A percentile compares a stretch with the other conserved stretches of the same genome.
Evolutionary conservation across 2,797 vertebrate genomes (phyloP).

Genomic region (Tapera naevia): DNA sequence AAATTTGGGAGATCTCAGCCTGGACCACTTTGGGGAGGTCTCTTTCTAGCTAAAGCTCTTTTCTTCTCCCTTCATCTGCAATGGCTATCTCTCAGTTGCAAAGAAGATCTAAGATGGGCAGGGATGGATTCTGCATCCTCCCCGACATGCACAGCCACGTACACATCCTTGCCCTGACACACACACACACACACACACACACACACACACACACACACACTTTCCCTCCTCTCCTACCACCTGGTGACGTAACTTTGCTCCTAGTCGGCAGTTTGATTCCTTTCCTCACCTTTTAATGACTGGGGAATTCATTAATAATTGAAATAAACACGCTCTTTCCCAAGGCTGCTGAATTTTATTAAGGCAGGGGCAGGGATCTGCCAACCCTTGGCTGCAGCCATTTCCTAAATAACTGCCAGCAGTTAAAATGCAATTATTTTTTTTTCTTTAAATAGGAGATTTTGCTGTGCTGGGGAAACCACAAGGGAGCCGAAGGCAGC

Average conservation of each 20-base stretch:
- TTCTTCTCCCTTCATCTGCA: neutral
- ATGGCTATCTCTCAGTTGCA: accelerated
- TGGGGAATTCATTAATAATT: conserved; percentile 73
- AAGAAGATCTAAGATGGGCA: neutral
- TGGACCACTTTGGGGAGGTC: neutral
- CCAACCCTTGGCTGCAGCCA: conserved; percentile 63
- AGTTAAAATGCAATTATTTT: conserved; percentile 61
- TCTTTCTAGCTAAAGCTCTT: neutral
- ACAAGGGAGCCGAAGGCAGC: neutral
- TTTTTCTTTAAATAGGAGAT: neutral
- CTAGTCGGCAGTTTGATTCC: conserved; percentile 26
- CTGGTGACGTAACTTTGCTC: conserved; percentile 48
- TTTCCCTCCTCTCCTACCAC: conserved; percentile 13
- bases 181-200: accelerated
- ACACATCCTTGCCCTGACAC: neutral
- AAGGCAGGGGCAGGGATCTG: conserved; percentile 63
- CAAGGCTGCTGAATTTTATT: conserved; percentile 69
- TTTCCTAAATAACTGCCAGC: conserved; percentile 72
- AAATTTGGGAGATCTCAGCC: neutral
- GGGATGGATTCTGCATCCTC: neutral
- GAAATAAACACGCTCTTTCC: conserved; percentile 68
- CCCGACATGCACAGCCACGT: accelerated
- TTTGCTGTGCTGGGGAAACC: conserved; percentile 26
- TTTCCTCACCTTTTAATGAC: conserved; percentile 74
- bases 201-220: accelerated